Evolutionary conservation across 2,113 vertebrate species (phyloP).

Genomic region (Pardalotus punctatus): DNA sequence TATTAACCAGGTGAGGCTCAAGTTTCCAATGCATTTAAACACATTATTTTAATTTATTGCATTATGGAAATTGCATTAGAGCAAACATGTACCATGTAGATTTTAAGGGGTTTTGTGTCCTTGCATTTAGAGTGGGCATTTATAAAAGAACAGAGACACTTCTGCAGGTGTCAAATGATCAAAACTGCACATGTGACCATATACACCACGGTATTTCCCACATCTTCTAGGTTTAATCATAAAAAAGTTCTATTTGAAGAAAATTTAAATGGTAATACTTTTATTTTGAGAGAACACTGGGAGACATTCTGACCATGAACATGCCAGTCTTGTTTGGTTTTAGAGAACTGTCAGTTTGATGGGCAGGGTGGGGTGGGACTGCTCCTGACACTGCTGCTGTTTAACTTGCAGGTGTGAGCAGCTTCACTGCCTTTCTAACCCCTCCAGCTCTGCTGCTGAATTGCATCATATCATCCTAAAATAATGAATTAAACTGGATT

Average conservation of each 20-base stretch:
- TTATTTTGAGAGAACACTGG: neutral
- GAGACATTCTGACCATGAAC: neutral
- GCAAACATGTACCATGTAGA: rapidly evolving
- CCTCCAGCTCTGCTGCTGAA: neutral
- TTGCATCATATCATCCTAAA: neutral
- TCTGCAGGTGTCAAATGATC: neutral
- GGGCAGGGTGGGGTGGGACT: neutral
- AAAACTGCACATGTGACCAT: neutral
- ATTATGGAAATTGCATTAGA: neutral
- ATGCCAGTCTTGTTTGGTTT: neutral
- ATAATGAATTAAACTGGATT: neutral
- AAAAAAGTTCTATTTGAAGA: neutral
- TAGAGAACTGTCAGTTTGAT: neutral
- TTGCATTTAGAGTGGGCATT: neutral
- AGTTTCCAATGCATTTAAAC: neutral
- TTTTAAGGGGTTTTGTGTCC: neutral
- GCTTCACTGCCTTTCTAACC: neutral
- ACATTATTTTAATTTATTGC: neutral
- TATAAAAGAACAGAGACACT: neutral
- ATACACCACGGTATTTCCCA: rapidly evolving
- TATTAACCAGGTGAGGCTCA: neutral
- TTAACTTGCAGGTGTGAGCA: neutral
- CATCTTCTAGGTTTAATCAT: neutral
- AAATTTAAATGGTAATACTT: neutral
- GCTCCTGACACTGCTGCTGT: neutral